These are phyloP conservation scores for Anhinga anhinga DNA, from an alignment of 2,113 vertebrate genomes.

Conservation along the genomic window DNA sequence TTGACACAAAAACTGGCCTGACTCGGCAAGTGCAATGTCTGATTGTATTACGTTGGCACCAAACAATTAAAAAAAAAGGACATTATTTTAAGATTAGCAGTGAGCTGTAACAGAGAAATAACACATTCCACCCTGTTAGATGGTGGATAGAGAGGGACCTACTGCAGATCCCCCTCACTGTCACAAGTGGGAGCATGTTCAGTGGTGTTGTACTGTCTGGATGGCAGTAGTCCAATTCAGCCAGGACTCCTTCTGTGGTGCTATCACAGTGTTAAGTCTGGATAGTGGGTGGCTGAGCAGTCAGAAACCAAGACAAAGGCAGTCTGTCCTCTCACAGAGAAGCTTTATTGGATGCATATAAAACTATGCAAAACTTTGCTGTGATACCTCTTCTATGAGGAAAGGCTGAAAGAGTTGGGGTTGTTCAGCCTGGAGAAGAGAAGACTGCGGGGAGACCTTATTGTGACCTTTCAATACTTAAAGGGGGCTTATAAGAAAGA, in stretches of 20 bases:
- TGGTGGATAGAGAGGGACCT: neutral
- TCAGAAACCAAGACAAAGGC: neutral
- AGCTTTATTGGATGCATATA: neutral
- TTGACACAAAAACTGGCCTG: neutral
- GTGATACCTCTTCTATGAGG: neutral
- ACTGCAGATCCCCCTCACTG: neutral
- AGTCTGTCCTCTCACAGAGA: neutral
- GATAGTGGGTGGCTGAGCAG: neutral
- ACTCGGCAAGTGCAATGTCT: neutral
- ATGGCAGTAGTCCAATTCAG: neutral
- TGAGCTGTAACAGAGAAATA: neutral
- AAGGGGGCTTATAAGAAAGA: neutral
- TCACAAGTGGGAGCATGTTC: neutral
- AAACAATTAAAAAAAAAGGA: neutral
- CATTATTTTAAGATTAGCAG: neutral
- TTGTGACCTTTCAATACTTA: neutral
- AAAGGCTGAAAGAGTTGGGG: neutral
- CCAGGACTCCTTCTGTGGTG: neutral
- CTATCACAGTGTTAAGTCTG: neutral
- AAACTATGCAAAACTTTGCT: neutral
- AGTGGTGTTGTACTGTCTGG: neutral
- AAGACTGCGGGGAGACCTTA: neutral
- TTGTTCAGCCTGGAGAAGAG: neutral
- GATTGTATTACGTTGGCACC: neutral
- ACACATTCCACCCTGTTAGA: neutral